phyloP scores from a whole-genome alignment of 1,140 invertebrate genomes.

The Batillaria attramentaria region DNA sequence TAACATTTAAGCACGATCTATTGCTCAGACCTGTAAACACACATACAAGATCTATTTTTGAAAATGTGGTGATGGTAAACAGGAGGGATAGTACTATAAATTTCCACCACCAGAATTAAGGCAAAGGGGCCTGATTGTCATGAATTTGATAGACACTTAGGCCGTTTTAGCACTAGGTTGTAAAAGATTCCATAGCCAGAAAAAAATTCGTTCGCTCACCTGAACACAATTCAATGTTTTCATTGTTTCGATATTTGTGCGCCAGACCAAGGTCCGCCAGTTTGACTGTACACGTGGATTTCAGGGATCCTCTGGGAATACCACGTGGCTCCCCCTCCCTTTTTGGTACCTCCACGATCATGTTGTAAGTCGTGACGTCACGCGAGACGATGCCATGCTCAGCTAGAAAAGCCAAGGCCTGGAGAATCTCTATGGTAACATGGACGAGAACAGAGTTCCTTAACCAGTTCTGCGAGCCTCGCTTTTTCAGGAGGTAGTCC shows the following conservation, averaged over 20 bases:
- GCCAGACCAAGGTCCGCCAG: conserved; percentile 12
- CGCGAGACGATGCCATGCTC: conserved; percentile 1
- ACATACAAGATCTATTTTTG: no score
- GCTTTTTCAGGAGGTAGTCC: not conserved
- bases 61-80: no score
- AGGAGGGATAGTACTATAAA: no score
- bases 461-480: not conserved
- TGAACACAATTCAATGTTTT: not conserved
- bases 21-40: no score
- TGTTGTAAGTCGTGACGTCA: conserved; percentile 15
- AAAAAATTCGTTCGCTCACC: not conserved
- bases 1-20: no score
- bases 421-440: not conserved
- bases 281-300: conserved; percentile 2
- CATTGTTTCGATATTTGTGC: conserved; percentile 1
- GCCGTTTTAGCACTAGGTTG: no score
- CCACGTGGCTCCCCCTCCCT: conserved; percentile 18
- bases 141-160: no score
- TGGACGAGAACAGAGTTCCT: not conserved
- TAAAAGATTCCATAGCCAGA: not conserved
- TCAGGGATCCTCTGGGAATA: not conserved
- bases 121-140: no score
- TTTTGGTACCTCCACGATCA: conserved; percentile 3
- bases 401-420: not conserved
- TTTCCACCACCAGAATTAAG: no score